Base-by-base conservation (phyloP, 2,113 vertebrate genomes). In the Trichechus manatus region DNA sequence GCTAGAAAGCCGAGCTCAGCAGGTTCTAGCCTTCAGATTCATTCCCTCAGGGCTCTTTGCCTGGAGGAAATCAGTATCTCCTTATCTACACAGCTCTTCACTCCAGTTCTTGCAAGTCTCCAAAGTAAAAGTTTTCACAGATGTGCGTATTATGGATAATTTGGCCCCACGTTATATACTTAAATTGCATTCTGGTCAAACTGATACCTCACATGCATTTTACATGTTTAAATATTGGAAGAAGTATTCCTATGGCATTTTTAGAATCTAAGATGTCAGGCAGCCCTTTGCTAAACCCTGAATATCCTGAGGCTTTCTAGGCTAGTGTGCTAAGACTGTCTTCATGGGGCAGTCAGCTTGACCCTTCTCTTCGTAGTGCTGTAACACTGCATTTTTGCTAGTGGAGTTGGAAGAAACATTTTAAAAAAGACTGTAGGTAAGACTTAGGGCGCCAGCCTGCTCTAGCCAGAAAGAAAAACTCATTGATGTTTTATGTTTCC, bases 141-240 rank as follows among this genome's bases (percentile, higher is more conserved):
- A 15, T 23, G 89, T 61, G 47, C 22, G 39, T 25, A n/a, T 66
- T n/a, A 29, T 87, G 47, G 78, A 29, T 91, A 31, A 66, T 91
- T 84, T 94, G 78, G 68, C 56, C 36, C 31, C 6, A 36, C 80
- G 59, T 39, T 87, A 36, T n/a, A 56, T 88, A n/a, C 31, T 95
- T 75, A 94, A 87, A 94, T 82, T 92, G 53, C 47, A 50, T 72
- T 23, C 36, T 80, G 31, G 22, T 81, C 50, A 93, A 77, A 72
- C 11, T 83, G 61, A 53, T 85, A 39, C 31, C 68, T 53, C 77
- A 50, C 1, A 13, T 70, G 19, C 59, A 50, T 64, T 94, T 92
- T 89, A 94, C 44, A 72, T 95, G 25, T 94, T 88, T 93, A 87
- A 89, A 39, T 63, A 89, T 59, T 83, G 63, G 66, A 93, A 59